phyloP scores from a whole-genome alignment of 2,113 vertebrate species.

The Heloderma charlesbogerti region DNA sequence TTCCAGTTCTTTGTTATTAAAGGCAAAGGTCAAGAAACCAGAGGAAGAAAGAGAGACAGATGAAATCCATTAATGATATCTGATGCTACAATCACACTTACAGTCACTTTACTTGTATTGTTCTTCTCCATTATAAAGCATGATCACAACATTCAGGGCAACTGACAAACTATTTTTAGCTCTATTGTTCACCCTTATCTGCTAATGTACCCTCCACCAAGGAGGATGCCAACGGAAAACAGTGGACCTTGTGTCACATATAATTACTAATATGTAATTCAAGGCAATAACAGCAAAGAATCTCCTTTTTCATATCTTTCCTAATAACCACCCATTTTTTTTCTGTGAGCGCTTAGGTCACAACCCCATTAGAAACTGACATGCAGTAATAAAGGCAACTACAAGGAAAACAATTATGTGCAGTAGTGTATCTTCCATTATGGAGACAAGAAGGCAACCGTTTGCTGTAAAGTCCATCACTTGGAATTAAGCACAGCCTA shows the following conservation, averaged over 20 bases:
- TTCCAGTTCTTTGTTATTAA: not conserved
- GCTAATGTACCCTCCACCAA: constrained; percentile 21
- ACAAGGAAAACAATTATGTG: constrained; percentile 39
- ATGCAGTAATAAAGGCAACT: constrained; percentile 50
- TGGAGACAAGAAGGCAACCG: not conserved
- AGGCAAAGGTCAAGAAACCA: constrained; percentile 3
- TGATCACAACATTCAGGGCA: constrained; percentile 32
- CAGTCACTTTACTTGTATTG: constrained; percentile 29
- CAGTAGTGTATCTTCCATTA: not conserved
- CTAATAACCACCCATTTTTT: constrained; percentile 32
- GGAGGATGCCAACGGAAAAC: constrained; percentile 44
- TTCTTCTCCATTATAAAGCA: constrained; percentile 24
- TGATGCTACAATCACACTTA: constrained; percentile 30
- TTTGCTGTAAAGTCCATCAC: not conserved
- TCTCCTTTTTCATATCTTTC: not conserved
- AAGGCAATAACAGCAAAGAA: constrained; percentile 26
- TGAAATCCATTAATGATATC: not conserved
- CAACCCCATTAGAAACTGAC: constrained; percentile 25
- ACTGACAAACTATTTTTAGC: constrained; percentile 32
- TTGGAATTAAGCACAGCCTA: not conserved
- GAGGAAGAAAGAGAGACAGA: not conserved
- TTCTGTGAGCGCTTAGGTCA: constrained; percentile 43
- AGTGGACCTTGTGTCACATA: constrained; percentile 32
- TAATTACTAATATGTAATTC: constrained; percentile 39
- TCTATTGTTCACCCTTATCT: constrained; percentile 36